These are phyloP conservation scores for Synaphobranchus kaupii DNA, from an alignment of 2,797 vertebrate genomes.

Conservation along the genomic window DNA sequence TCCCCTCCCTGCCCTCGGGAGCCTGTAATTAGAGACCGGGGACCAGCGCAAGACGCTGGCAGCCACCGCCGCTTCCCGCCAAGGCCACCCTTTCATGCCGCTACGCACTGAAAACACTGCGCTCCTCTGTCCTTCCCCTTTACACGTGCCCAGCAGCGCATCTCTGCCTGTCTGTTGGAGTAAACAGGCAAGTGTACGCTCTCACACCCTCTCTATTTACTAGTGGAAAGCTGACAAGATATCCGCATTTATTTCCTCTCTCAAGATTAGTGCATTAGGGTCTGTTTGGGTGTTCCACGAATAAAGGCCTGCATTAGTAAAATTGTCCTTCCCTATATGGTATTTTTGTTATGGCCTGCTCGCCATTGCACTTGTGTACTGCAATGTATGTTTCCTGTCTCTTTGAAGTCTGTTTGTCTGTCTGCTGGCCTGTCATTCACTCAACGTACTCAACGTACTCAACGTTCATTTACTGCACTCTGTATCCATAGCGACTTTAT, in stretches of 20 bases:
- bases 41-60: slow-evolving; percentile 30
- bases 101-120: not conserved
- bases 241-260: not conserved
- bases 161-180: slow-evolving; percentile 22
- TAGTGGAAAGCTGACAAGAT: not conserved
- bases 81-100: not conserved
- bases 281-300: not conserved
- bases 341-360: not conserved
- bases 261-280: not conserved
- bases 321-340: not conserved
- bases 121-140: slow-evolving; percentile 8
- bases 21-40: slow-evolving; percentile 46
- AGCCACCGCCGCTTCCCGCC: slow-evolving; percentile 29
- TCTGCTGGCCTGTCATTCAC: not conserved
- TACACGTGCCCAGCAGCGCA: slow-evolving; percentile 6
- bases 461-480: not conserved
- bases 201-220: not conserved
- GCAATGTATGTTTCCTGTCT: not conserved
- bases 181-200: slow-evolving; percentile 26
- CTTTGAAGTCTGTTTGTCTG: not conserved
- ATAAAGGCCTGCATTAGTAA: not conserved
- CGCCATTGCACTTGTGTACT: not conserved
- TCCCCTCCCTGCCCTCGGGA: not conserved
- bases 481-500: not conserved
- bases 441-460: not conserved